Conservation (phyloP, 2,888 invertebrate genomes). For the Drosophila anceps region DNA sequence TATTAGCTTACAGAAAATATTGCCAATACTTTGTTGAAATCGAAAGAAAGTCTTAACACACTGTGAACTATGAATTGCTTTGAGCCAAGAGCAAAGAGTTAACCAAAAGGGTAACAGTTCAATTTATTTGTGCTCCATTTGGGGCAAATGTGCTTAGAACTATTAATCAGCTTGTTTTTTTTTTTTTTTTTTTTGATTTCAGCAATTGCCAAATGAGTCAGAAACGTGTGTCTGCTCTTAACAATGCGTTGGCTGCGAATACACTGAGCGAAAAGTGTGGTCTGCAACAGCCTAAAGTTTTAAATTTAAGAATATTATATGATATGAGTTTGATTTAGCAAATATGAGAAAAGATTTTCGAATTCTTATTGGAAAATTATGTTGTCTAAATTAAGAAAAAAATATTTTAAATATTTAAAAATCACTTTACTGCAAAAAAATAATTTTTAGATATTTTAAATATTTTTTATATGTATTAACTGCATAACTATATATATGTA, state of each 20-base stretch:
- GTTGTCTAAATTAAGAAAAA: too few relatives aligned
- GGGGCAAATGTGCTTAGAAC: conserved; percentile 6
- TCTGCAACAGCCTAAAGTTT: too few relatives aligned
- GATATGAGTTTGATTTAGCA: too few relatives aligned
- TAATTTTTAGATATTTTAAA: too few relatives aligned
- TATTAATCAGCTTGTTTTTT: conserved; percentile 32
- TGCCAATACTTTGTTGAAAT: conserved; percentile 16
- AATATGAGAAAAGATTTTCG: too few relatives aligned
- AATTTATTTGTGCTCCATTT: conserved; percentile 16
- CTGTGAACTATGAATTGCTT: conserved; percentile 28
- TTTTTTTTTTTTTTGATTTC: conserved; percentile 12
- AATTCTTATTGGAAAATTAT: too few relatives aligned
- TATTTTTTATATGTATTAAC: too few relatives aligned
- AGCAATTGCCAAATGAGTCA: conserved; percentile 44
- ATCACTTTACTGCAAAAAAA: too few relatives aligned
- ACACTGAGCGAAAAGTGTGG: conserved; percentile 4
- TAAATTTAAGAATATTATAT: too few relatives aligned
- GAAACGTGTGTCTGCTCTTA: conserved; percentile 24
- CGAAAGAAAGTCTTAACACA: conserved; percentile 64
- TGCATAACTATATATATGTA: too few relatives aligned
- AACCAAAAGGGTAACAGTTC: conserved; percentile 42
- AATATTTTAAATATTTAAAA: not conserved
- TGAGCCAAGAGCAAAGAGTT: conserved; percentile 31
- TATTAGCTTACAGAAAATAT: conserved; percentile 10
- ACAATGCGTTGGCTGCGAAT: conserved; percentile 47